These are phyloP conservation scores for Agonopterix subpropinquella DNA, from an alignment of 2,888 invertebrate genomes.

Conservation along the genomic window DNA sequence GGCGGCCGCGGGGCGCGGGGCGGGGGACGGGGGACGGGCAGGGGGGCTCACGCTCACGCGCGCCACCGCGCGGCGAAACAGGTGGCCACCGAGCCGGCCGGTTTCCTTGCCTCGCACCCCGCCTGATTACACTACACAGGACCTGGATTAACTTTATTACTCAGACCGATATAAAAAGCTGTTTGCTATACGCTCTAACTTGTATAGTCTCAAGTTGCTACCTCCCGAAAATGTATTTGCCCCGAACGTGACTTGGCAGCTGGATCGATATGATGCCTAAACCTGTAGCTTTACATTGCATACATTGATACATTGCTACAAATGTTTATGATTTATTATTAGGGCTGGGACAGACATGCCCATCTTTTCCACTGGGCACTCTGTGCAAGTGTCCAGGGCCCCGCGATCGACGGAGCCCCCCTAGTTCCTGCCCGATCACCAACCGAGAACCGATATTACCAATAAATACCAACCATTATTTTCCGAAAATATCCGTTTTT, in stretches of 20 bases:
- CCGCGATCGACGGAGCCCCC: too few species aligned
- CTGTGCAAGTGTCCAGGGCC: too few species aligned
- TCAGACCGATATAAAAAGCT: conserved; percentile 47
- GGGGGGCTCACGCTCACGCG: conserved; percentile 16
- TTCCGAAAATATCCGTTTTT: too few species aligned
- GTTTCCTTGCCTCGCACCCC: conserved; percentile 35
- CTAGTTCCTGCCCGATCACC: too few species aligned
- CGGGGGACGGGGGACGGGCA: conserved; percentile 21
- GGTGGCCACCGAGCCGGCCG: conserved; percentile 57
- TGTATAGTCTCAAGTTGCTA: conserved; percentile 19
- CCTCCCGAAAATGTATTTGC: conserved; percentile 30
- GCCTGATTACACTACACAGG: conserved; percentile 45
- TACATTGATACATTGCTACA: too few species aligned
- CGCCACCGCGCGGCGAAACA: conserved; percentile 31
- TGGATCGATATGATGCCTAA: conserved; percentile 35
- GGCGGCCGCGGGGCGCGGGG: conserved; percentile 23
- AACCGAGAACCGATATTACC: too few species aligned
- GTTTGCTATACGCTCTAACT: conserved; percentile 13
- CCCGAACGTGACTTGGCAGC: conserved; percentile 56
- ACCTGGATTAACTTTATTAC: conserved; percentile 68
- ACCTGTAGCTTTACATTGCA: not conserved
- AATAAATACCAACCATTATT: too few species aligned
- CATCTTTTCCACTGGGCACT: too few species aligned
- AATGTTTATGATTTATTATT: too few species aligned
- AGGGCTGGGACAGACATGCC: too few species aligned